Base-by-base conservation (phyloP, 2,888 invertebrate species). In the Drosophila austrosaltans region DNA sequence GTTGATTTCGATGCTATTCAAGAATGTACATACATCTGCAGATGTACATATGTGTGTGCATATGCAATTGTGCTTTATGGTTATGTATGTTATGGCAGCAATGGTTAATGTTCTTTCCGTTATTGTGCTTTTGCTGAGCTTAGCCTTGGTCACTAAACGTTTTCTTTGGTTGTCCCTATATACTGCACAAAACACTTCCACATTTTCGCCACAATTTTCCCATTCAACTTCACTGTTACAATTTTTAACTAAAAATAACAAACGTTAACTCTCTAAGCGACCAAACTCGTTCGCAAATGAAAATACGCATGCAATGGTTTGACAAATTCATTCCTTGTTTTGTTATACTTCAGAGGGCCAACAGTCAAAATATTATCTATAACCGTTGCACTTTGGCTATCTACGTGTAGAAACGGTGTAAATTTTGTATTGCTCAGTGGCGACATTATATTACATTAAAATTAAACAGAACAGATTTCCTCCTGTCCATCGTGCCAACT, bases 301-400 rank as follows among this genome's bases (percentile, higher is more conserved):
- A 83, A 84, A 78, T 83, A 83, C 83, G 87, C 84, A 88, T 79
- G 77, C 75, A 68, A 83, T 58, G 66, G 88, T 82, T 82, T 85
- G 85, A 89, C 77, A 72, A 78, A 69, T 72, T 82, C 66, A 71
- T 73, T 89, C 70, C 85, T 85, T 82, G 85, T 77, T 80, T 85
- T 89, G 85, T 89, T 87, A 87, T 89, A 87, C 89, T 80, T 85
- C 75, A 71, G 64, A 81, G 63, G 48, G 72, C 66, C 68, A 87
- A 85, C 90, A 83, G 90, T 89, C 72, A 78, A 80, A 87, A 82
- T 76, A 90, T 89, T 90, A 90, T 89, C 89, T 89, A 89, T 89
- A 89, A 89, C 89, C 82, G 56, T 63, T 40, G 36, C 36, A 36
- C 36, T 36, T 36, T 36, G 57, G 65, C 71, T 77, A 36, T 36